Evolutionary conservation across 2,888 invertebrate species (phyloP), one percentile per base, ranked within the genome.

Genomic region (Lepidocyrtoides sp.): DNA sequence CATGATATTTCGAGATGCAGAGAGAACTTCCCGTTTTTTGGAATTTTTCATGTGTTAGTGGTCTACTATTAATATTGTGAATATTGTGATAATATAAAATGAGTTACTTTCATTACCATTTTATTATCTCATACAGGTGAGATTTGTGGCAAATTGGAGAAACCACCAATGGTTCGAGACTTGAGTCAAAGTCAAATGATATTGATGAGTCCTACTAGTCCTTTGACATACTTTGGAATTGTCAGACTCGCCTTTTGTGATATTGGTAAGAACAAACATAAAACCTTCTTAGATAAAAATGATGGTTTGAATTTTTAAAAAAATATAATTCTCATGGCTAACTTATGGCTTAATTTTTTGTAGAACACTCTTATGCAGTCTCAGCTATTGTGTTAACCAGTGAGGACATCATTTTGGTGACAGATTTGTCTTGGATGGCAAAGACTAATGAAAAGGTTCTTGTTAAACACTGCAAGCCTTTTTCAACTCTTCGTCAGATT

Each of bases 221-320:
- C 93, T 0, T 87, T 94, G 2, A 91, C 91, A n/a, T 94, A 94
- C 72, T 94, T 94, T 92, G 94, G 94, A 32, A 93, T 94, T 75
- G 72, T 93, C 3, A 81, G 93, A 29, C 92, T 91, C 72, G 92
- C 93, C 1, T 84, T 88, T 10, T 94, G 94, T 89, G 94, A 93
- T 60, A 90, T 83, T 54, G 93, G 94, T 94, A 92, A 89, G 69
- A 5, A 12, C 26, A 60, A 60, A 51, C 14, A 12, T 75, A n/a
- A 32, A 57, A 63, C 0, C 4, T 17, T 83, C 4, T 10, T 17
- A 36, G n/a, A 72, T 41, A 60, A 41, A 26, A 20, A 57, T 36
- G 48, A 3, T 89, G n/a, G n/a, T n/a, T n/a, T n/a, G n/a, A n/a
- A n/a, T n/a, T n/a, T n/a, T n/a, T n/a, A n/a, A n/a, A n/a, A n/a